phyloP scores from a whole-genome alignment of 1,140 invertebrate species.

The Drosophila jambulina region DNA sequence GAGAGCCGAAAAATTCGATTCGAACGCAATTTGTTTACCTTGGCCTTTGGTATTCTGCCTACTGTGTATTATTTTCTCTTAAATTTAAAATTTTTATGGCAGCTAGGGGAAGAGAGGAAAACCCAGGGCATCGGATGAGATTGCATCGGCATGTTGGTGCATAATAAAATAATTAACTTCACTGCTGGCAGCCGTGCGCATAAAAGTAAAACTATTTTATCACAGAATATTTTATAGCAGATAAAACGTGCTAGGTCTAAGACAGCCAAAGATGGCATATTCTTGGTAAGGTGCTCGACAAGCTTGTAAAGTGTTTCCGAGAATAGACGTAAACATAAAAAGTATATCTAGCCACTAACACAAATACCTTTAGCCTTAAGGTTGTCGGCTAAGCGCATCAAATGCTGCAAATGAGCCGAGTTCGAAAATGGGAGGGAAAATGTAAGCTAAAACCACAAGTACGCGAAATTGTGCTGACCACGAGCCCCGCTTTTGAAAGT shows the following conservation, averaged over 20 bases:
- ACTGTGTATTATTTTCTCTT: neutral
- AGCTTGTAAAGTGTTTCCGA: conserved; percentile 68
- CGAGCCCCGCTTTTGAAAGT: conserved; percentile 77
- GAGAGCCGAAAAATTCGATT: neutral
- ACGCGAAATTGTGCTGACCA: conserved; percentile 64
- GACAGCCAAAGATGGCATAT: conserved; percentile 18
- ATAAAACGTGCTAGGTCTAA: conserved; percentile 50
- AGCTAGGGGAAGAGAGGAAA: neutral
- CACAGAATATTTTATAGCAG: conserved; percentile 48
- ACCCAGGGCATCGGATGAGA: neutral
- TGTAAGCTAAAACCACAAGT: conserved; percentile 58
- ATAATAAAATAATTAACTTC: conserved; percentile 36
- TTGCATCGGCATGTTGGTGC: conserved; percentile 1
- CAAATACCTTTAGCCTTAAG: conserved; percentile 14
- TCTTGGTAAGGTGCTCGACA: conserved; percentile 34
- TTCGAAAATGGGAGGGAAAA: conserved; percentile 9
- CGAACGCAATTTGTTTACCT: neutral
- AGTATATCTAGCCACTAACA: conserved; percentile 15
- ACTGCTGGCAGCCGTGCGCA: conserved; percentile 18
- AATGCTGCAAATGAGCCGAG: conserved; percentile 40
- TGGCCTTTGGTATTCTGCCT: neutral
- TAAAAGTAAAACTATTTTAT: conserved; percentile 53
- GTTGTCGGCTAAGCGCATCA: conserved; percentile 35
- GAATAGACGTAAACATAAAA: conserved; percentile 27
- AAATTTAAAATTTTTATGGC: conserved; percentile 3